Evolutionary conservation across 2,113 vertebrate genomes (phyloP), one percentile per base, ranked within the genome.

Genomic region (Geococcyx californianus): DNA sequence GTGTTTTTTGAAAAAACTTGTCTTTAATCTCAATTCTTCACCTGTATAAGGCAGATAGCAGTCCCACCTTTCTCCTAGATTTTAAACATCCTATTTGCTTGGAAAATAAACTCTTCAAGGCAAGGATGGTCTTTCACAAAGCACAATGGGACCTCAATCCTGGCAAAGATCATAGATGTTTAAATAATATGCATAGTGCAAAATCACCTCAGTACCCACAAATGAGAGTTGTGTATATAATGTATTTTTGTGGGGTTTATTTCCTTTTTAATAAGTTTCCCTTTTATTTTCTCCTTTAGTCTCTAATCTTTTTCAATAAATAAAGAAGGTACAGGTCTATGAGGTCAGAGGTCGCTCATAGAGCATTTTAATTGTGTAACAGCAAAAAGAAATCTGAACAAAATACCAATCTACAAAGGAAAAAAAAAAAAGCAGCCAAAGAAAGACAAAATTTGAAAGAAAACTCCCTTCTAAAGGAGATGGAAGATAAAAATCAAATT

Each of bases 361-460:
- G 55, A 62, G 51, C 38, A 84, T 79, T 87, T 92, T 91, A 79
- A 72, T 20, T 44, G 42, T 54, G 38, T 29, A 72, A 42, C 15
- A 24, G 11, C 24, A 45, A 87, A 83, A 67, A 44, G 44, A 91
- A 93, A 84, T 93, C 70, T 54, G 45, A 92, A 58, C 18, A 55
- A 89, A 81, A 86, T 59, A 95, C 40, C 60, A 90, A 80, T 67
- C 64, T 79, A 60, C 33, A 75, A 83, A 77, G 40, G 23, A 28
- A 93, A 69, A 74, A 62, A 82, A 40, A 59, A 66, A 92, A 95
- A 93, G 82, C 90, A 90, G 19, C 25, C 72, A 74, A 95, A 94
- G 33, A 90, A 80, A 80, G 38, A 78, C 3, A 5, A 36, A 16
- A 49, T 84, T 67, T 77, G 51, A 94, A 87, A 89, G 60, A 52